A percentile compares a stretch with the other conserved stretches of the same genome.
phyloP scores from a whole-genome alignment of 2,113 vertebrate species.

The Opisthocomus hoazin region DNA sequence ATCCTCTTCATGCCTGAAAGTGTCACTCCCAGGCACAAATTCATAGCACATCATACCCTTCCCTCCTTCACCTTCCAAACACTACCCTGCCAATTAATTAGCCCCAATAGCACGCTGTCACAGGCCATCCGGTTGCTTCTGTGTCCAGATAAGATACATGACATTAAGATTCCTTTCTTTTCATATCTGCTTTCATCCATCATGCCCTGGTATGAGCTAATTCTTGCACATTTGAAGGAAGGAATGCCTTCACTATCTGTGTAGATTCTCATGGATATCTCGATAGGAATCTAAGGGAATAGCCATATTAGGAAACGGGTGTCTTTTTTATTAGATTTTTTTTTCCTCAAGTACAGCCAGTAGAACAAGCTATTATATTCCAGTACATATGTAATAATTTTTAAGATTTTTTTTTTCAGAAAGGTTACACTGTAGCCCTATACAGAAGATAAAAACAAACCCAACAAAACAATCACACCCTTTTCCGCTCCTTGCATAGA shows the following conservation, averaged over 20 bases:
- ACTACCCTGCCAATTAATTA: background rate
- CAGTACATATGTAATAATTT: background rate
- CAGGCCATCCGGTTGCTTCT: background rate
- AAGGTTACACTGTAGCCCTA: background rate
- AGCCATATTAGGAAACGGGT: rapidly evolving
- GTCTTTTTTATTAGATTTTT: background rate
- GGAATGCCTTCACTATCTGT: background rate
- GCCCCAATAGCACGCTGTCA: background rate
- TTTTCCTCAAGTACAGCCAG: background rate
- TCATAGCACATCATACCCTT: background rate
- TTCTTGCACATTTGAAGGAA: background rate
- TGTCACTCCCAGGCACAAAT: background rate
- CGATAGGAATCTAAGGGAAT: background rate
- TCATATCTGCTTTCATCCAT: background rate
- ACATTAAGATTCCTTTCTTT: background rate
- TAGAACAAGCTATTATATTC: background rate
- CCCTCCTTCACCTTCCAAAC: background rate
- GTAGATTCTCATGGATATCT: background rate
- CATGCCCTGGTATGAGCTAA: background rate
- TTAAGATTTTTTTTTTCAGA: background rate
- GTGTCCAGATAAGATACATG: background rate
- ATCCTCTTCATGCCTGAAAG: background rate
- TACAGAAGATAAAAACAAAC: background rate
- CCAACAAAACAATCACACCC: rapidly evolving
- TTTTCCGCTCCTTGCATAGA: background rate